Base-by-base conservation (phyloP, 2,797 vertebrate species). In the Acrossocheilus wenchowensis region DNA sequence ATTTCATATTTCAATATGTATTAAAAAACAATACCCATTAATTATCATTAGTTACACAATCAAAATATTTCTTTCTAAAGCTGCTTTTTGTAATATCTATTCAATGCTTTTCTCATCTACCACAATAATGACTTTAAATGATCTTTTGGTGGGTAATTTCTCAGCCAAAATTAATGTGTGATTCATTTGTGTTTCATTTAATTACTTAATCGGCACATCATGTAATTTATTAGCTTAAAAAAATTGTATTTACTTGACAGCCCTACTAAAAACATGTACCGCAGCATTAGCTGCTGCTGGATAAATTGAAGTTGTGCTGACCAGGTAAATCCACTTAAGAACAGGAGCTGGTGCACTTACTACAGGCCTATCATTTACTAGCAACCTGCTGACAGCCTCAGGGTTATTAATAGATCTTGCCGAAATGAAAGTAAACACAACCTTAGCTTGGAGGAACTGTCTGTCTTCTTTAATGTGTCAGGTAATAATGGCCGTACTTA, bases 361-460 rank as follows among this genome's bases (percentile, higher is more conserved):
- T 72, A 82, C 82, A 82, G 83, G 41, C 45, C 73, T 54, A 77
- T 52, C 83, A 48, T 84, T 88, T 80, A 88, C 48, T 80, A 66
- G 82, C 39, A 66, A 54, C 69, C 64, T 36, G 62, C 30, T 69
- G 50, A 85, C 74, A 52, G 83, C 87, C 83, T 82, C 15, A 0
- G 50, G 78, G 83, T 88, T 88, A 88, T 88, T 88, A 88, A 88
- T 88, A 88, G 87, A 85, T 82, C 57, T 88, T n/a, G 75, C 60
- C 9, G 19, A 78, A 88, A 79, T 86, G 73, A 78, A 78, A 86
- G 87, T 88, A 88, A 86, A 85, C 87, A 88, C 79, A 82, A 78
- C 83, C 80, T 77, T 82, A 86, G 83, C 83, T 88, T 41, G 62
- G 64, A 86, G 87, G 79, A 72, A 72, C 83, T 71, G 72, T 78